Base-by-base conservation (phyloP, 1,140 invertebrate species). In the Zaprionus davidi region DNA sequence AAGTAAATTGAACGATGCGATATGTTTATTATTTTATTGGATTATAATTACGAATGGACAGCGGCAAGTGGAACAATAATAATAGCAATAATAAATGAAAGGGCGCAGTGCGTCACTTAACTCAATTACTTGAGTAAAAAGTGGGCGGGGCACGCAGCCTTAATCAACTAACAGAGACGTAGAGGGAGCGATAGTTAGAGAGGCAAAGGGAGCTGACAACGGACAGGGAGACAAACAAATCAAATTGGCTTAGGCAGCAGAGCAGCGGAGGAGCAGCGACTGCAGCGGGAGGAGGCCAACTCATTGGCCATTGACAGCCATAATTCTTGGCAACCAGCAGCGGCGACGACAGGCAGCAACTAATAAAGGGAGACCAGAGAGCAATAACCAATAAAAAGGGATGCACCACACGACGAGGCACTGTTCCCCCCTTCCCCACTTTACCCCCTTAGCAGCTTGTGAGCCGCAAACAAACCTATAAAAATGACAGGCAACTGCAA, bases 11-110 rank as follows among this genome's bases (percentile, higher is more conserved):
- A 85, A 78, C 82, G 67, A 84, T 78, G 67, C 82, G 82, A 84
- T 84, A 84, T 88, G 73, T 88, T 88, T 87, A 83, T 87, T 87
- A 87, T 87, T 87, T 87, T 83, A 88, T 87, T 88, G 84, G 78
- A 87, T 87, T 87, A 87, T 88, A 87, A 87, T 87, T 88, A 87
- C 64, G 69, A 56, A 70, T 62, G 51, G 58, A 69, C 28, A 65
- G 55, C 63, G 53, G 49, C 63, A 56, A 56, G 46, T 22, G 46
- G 46, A 20, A 24, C 46, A 31, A 78, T 24, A 82, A 51, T 46
- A 65, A 66, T 53, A 68, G 34, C 15, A 66, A 75, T 57, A 68
- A 53, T 62, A 59, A 74, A 56, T 60, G 56, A 69, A 44, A 67
- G 66, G 36, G 57, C 71, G 46, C 64, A 62, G 65, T 70, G 67